Conservation (phyloP, 2,113 vertebrate species). For the Rhinolophus ferrumequinum region DNA sequence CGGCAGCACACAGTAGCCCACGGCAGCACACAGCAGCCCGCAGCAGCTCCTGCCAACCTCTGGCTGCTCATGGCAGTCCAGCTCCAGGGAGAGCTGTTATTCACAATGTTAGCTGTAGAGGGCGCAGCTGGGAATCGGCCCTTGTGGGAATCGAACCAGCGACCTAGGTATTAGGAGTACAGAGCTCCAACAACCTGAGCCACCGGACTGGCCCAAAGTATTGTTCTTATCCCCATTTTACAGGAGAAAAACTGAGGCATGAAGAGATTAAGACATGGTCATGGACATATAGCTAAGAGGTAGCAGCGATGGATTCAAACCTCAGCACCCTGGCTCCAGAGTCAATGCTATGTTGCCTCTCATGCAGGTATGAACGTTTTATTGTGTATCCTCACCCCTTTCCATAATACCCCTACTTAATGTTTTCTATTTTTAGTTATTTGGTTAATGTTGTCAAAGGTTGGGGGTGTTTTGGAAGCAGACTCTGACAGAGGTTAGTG, state of each 20-base stretch:
- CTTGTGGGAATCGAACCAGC: too few relatives aligned
- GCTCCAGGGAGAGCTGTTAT: too few relatives aligned
- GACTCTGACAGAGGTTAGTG: neutral
- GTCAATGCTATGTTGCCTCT: neutral
- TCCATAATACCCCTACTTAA: neutral
- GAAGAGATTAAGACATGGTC: neutral
- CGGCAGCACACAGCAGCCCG: too few relatives aligned
- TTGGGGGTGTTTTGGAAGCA: neutral
- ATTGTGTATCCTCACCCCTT: neutral
- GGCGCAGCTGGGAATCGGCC: too few relatives aligned
- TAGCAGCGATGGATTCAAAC: neutral
- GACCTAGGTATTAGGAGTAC: too few relatives aligned
- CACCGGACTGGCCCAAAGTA: too few relatives aligned
- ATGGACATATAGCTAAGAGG: neutral
- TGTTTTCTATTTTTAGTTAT: neutral
- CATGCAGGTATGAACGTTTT: neutral
- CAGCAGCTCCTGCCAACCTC: too few relatives aligned
- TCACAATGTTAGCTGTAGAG: too few relatives aligned
- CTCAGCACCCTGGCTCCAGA: neutral
- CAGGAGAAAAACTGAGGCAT: neutral
- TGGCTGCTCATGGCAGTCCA: too few relatives aligned
- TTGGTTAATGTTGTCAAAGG: conserved; percentile 19
- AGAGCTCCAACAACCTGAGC: too few relatives aligned
- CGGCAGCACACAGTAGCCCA: too few relatives aligned
- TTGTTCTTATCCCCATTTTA: neutral